These are phyloP conservation scores for Toxotes jaculatrix DNA, from an alignment of 2,113 vertebrate species.

Conservation along the genomic window DNA sequence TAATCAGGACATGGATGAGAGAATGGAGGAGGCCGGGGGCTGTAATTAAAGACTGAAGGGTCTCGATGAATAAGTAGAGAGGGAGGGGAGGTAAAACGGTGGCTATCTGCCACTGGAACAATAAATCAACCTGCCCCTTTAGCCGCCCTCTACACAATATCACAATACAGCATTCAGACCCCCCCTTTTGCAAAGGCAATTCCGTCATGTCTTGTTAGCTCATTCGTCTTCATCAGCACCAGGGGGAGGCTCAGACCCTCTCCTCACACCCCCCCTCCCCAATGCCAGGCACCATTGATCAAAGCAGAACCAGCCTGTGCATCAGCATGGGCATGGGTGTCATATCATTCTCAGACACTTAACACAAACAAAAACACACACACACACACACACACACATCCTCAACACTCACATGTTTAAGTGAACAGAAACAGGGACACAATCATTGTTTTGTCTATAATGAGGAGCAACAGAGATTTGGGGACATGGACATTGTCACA, in stretches of 20 bases:
- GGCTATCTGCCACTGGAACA: conserved; percentile 69
- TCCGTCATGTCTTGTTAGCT: conserved; percentile 84
- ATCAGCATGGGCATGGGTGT: conserved; percentile 70
- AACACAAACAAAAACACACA: conserved; percentile 18
- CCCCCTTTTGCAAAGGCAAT: conserved; percentile 78
- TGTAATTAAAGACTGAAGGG: conserved; percentile 80
- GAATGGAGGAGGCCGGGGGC: conserved; percentile 67
- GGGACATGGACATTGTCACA: no score
- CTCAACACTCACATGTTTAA: no score
- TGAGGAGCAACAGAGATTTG: no score
- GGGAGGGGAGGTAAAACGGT: conserved; percentile 62
- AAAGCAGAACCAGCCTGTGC: conserved; percentile 75
- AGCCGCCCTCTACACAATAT: conserved; percentile 71
- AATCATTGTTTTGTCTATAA: no score
- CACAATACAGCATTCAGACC: conserved; percentile 55
- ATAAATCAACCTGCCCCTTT: conserved; percentile 81
- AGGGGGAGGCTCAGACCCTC: conserved; percentile 72
- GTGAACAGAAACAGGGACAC: no score
- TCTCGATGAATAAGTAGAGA: conserved; percentile 65
- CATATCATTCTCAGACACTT: conserved; percentile 37
- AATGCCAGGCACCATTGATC: conserved; percentile 81
- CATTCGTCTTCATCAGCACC: conserved; percentile 84
- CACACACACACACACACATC: conserved; percentile 13
- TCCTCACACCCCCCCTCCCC: conserved; percentile 34
- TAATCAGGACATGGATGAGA: conserved; percentile 77